phyloP scores from a whole-genome alignment of 2,797 vertebrate species.

The Eremophila alpestris region DNA sequence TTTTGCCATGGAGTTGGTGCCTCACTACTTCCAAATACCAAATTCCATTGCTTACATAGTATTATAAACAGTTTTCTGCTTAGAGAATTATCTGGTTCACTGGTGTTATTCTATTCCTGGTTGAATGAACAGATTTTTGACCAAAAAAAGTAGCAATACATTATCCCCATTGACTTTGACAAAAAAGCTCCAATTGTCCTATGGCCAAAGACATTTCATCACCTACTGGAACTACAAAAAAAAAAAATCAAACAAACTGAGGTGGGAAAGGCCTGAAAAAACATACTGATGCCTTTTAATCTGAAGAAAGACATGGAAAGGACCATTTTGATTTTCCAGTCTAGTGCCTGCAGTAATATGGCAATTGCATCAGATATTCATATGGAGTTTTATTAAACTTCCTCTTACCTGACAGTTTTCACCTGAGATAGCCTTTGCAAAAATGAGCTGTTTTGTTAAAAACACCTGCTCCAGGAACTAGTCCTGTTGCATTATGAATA shows the following conservation, averaged over 20 bases:
- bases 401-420: neutral
- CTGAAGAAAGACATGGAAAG: neutral
- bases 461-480: neutral
- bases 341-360: neutral
- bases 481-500: neutral
- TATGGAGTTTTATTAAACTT: neutral
- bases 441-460: neutral
- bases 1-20: neutral
- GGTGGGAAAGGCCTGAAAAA: neutral
- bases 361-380: neutral
- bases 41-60: neutral
- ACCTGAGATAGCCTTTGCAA: neutral
- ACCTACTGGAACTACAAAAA: neutral
- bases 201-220: neutral
- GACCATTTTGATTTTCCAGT: slow-evolving; percentile 5
- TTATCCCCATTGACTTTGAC: neutral
- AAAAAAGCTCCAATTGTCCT: neutral
- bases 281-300: neutral
- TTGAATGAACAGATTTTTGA: neutral
- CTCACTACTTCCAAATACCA: neutral
- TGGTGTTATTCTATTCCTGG: neutral
- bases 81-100: neutral
- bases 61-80: neutral
- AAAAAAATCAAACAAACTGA: neutral
- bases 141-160: neutral